Evolutionary conservation across 2,797 vertebrate species (phyloP), one percentile per base, ranked within the genome.

Genomic region (Pyrocephalus nanus): DNA sequence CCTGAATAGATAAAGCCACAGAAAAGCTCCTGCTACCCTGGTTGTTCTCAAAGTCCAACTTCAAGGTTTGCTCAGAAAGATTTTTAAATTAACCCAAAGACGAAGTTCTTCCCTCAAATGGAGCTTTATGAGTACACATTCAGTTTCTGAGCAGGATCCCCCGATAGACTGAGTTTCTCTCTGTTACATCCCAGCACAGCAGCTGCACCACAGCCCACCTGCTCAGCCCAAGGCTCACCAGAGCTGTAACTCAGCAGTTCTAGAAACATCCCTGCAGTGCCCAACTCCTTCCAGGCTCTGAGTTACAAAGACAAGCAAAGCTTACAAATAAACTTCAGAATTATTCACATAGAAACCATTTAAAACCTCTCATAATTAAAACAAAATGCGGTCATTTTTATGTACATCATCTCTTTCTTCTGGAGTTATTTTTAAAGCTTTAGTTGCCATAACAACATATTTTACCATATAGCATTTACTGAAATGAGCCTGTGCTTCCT

Each of bases 381-480:
- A 86, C 66, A 90, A 85, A 90, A 23, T 0, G 1, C 27, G 92
- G 97, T 93, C 95, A 97, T 91, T 97, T 90, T 93, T 51, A 67
- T 40, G 34, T 60, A 80, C 66, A 66, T 47, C 71, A 81, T 51
- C 53, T n/a, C 80, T 72, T 77, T 75, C 70, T 38, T 36, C 74
- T 75, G 34, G 12, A 23, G 34, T 92, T 96, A 83, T 96, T 95
- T 97, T 96, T 95, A 96, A 88, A 74, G 3, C 10, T 71, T 86
- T 55, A 57, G 97, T 97, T 96, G 47, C 96, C 91, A 93, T 96
- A 96, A 95, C 93, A 45, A 97, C 97, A 67, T 77, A 88, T 86
- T 95, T 97, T 67, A 94, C 90, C 88, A 55, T 67, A 92, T 30
- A 70, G 73, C 36, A 85, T 30, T 54, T 19, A 21, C 51, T 25